These are phyloP conservation scores for Ophiodon elongatus DNA, from an alignment of 2,113 vertebrate species.

Conservation along the genomic window DNA sequence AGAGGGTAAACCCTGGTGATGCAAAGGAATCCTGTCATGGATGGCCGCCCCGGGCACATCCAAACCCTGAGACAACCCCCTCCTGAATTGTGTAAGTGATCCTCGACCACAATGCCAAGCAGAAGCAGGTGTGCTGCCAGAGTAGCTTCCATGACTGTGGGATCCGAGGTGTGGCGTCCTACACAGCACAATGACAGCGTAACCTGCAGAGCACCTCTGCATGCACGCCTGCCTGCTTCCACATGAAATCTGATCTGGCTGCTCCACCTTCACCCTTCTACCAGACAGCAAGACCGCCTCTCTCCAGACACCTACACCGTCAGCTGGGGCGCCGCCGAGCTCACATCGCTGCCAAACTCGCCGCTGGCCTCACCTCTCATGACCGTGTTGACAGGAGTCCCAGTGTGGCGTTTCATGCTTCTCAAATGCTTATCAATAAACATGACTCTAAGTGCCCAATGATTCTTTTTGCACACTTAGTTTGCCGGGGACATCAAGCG, in stretches of 20 bases:
- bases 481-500: not conserved
- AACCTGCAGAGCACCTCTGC: constrained; percentile 28
- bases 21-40: constrained; percentile 36
- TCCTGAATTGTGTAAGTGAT: constrained; percentile 48
- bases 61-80: constrained; percentile 35
- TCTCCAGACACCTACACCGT: constrained; percentile 39
- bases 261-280: constrained; percentile 10
- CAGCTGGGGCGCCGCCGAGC: not conserved
- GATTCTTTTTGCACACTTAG: constrained; percentile 29
- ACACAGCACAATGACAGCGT: constrained; percentile 19
- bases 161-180: not conserved
- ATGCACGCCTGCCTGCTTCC: constrained; percentile 36
- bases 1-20: constrained; percentile 42
- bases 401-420: constrained; percentile 49
- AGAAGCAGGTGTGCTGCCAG: constrained; percentile 28
- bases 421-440: constrained; percentile 68
- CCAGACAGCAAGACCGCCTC: constrained; percentile 30
- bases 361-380: constrained; percentile 33
- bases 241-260: constrained; percentile 60
- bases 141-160: constrained; percentile 8
- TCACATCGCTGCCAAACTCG: constrained; percentile 23
- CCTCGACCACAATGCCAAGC: constrained; percentile 20
- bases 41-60: not conserved
- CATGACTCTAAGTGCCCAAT: constrained; percentile 42
- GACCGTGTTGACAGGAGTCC: constrained; percentile 45